These are phyloP conservation scores for Arizona elegans DNA, from an alignment of 2,113 vertebrate species.

Conservation along the genomic window DNA sequence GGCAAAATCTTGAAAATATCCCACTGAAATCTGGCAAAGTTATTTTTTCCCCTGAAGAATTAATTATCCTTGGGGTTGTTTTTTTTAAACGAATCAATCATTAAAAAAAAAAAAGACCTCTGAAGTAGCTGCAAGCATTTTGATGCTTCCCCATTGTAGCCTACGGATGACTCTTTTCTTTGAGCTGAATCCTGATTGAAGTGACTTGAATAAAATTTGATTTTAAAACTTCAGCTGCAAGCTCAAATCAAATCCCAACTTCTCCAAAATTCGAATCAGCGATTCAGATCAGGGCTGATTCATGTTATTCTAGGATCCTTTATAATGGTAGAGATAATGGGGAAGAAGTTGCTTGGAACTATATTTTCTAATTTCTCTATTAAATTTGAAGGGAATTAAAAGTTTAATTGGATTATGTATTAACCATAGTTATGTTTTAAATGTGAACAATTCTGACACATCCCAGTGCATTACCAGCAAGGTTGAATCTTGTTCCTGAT, in stretches of 20 bases:
- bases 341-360: neutral
- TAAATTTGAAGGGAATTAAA: neutral
- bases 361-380: neutral
- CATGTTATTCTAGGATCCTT: neutral
- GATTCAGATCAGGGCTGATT: neutral
- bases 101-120: neutral
- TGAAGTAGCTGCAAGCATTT: neutral
- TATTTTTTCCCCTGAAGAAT: neutral
- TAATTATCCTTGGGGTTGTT: neutral
- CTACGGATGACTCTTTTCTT: neutral
- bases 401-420: neutral
- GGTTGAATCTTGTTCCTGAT: neutral
- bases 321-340: neutral
- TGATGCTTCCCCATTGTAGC: neutral
- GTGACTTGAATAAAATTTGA: neutral
- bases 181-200: neutral
- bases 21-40: neutral
- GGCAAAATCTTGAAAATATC: neutral
- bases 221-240: neutral
- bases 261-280: neutral
- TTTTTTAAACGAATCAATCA: neutral
- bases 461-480: neutral
- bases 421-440: neutral
- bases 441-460: neutral
- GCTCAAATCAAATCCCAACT: neutral